These are phyloP conservation scores for Deilephila elpenor DNA, from an alignment of 2,888 invertebrate species.

Conservation along the genomic window DNA sequence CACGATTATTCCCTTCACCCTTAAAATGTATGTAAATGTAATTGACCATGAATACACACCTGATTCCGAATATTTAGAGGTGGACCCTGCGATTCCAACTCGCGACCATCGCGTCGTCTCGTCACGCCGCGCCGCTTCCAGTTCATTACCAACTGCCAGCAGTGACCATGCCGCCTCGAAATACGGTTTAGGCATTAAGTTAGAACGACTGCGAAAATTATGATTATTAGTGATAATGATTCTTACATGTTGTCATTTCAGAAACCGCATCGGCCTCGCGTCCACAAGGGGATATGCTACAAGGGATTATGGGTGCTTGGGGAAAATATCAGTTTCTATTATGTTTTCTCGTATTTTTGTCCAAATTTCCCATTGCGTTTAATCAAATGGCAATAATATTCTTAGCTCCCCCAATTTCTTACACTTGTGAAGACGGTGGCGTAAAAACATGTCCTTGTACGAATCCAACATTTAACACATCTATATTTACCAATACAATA, in stretches of 20 bases:
- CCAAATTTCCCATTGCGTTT: slow-evolving; percentile 80
- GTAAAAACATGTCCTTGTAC: slow-evolving; percentile 83
- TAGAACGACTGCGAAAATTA: not conserved
- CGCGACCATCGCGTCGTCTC: too few species aligned
- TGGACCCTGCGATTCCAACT: too few species aligned
- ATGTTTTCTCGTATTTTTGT: slow-evolving; percentile 69
- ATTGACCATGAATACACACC: too few species aligned
- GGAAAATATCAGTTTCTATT: slow-evolving; percentile 81
- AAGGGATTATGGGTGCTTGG: slow-evolving; percentile 75
- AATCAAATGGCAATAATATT: slow-evolving; percentile 82
- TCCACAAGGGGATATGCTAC: slow-evolving; percentile 59
- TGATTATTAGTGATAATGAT: not conserved
- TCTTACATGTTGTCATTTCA: slow-evolving; percentile 38
- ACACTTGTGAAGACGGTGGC: slow-evolving; percentile 56
- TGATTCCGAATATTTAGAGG: too few species aligned
- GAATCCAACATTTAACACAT: slow-evolving; percentile 85
- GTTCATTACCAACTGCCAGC: too few species aligned
- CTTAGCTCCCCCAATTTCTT: slow-evolving; percentile 71
- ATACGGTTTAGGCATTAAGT: not conserved
- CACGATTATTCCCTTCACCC: not conserved
- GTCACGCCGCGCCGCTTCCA: too few species aligned
- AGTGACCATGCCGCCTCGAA: not conserved
- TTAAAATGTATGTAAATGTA: too few species aligned
- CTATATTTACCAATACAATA: slow-evolving; percentile 88
- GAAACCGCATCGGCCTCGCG: slow-evolving; percentile 36